These are phyloP conservation scores for Cheirogaleus major DNA, from an alignment of 2,797 vertebrate genomes.

Conservation along the genomic window DNA sequence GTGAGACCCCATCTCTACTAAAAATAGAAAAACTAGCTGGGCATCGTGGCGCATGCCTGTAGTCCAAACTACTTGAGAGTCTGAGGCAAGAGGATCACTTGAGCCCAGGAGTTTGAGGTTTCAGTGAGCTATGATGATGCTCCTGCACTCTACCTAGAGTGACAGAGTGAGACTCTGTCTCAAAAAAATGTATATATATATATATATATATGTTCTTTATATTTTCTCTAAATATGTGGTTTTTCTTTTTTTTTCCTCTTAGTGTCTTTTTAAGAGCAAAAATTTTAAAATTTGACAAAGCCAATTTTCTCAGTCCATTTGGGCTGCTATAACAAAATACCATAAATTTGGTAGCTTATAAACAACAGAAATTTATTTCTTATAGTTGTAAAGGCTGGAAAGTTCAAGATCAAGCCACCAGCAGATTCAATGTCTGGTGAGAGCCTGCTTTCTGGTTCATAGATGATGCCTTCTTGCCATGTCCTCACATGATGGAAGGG, in stretches of 20 bases:
- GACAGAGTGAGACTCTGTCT: too few species aligned
- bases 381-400: not conserved
- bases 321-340: not conserved
- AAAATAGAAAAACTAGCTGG: too few species aligned
- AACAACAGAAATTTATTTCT: not conserved
- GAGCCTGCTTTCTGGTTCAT: not conserved
- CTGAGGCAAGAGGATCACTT: too few species aligned
- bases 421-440: not conserved
- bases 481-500: not conserved
- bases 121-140: too few species aligned
- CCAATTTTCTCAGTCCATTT: not conserved
- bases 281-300: not conserved
- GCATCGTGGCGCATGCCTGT: too few species aligned
- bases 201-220: not conserved
- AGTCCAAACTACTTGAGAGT: too few species aligned
- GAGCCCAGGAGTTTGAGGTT: too few species aligned
- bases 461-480: not conserved
- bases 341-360: not conserved
- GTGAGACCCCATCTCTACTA: too few species aligned
- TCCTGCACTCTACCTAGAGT: too few species aligned
- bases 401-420: not conserved
- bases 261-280: not conserved
- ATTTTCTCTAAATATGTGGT: not conserved
- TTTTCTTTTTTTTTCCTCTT: not conserved
- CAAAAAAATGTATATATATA: too few species aligned